phyloP scores from a whole-genome alignment of 2,888 invertebrate species.

The Scaptomyza tumidula region DNA sequence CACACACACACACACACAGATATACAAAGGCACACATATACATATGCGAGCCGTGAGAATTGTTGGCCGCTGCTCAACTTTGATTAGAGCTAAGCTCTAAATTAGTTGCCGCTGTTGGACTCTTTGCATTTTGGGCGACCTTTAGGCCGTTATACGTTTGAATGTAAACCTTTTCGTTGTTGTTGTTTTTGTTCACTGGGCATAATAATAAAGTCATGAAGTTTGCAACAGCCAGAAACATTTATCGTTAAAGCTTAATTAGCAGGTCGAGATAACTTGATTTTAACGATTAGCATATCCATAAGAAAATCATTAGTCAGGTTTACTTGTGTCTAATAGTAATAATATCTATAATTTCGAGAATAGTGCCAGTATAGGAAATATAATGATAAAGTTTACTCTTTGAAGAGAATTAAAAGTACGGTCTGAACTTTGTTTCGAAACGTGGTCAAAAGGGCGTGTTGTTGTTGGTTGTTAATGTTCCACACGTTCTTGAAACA shows the following conservation, averaged over 20 bases:
- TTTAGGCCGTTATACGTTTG: conserved; percentile 28
- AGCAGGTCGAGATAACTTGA: conserved; percentile 26
- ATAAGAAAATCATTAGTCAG: no score
- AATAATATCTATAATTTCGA: neutral
- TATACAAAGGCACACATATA: neutral
- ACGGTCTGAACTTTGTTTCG: conserved; percentile 5
- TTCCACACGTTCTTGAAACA: conserved; percentile 50
- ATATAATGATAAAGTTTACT: neutral
- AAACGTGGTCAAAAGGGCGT: conserved; percentile 5
- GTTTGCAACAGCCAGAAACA: conserved; percentile 29
- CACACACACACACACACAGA: neutral
- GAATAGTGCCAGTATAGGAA: no score
- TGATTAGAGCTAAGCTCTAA: conserved; percentile 77
- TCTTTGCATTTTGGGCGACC: conserved; percentile 35
- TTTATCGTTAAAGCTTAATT: conserved; percentile 52
- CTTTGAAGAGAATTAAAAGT: conserved; percentile 31
- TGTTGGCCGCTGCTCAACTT: conserved; percentile 63
- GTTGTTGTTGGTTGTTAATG: conserved; percentile 33
- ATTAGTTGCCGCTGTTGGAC: conserved; percentile 67
- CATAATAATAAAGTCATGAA: conserved; percentile 59
- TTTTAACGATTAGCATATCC: conserved; percentile 34
- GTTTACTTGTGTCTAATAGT: conserved; percentile 1
- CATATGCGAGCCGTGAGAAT: conserved; percentile 43
- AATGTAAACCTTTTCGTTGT: neutral
- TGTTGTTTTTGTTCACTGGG: neutral